Evolutionary conservation across 2,888 invertebrate species (phyloP), one percentile per base, ranked within the genome.

Genomic region (Trachelus iudaicus): DNA sequence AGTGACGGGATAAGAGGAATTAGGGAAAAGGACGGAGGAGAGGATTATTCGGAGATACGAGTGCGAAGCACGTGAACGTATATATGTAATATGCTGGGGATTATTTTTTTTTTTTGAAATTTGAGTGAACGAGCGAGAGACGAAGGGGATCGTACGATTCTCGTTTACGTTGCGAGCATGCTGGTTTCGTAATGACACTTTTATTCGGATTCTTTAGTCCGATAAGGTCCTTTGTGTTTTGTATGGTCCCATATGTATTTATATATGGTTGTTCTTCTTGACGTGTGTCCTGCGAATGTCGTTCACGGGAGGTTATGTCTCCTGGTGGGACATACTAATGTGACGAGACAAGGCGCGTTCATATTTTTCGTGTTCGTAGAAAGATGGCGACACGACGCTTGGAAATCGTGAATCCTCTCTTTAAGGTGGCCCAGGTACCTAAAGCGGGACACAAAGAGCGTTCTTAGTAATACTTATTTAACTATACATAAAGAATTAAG

Each of bases 381-480:
- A 83, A 85, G 83, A 85, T 86, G 84, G 84, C 83, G 80, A 81
- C 81, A 83, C 83, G 85, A 79, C 83, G 77, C 81, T 81, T 73
- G 69, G 75, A 73, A 75, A 77, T 82, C 81, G 77, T 56, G 23
- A 56, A 79, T 77, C 81, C 81, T 83, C 84, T 84, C 82, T 84
- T 86, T 34, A 83, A 85, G 23, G 15, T 23, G 23, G 84, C 82
- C 81, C 83, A 83, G 82, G 85, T 86, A 85, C 84, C 81, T 84
- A 82, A 84, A 9, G 83, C 80, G 84, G 86, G 82, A 82, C 80
- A 81, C 56, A 23, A 15, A 6, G 84, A 85, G 85, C 82, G 81
- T 82, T 86, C 85, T 82, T 85, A 87, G 84, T 83, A 83, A 83
- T 85, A 83, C 82, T 84, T 84, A 81, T 73, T 73, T 76, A 73